Evolutionary conservation across 2,113 vertebrate genomes (phyloP).

Genomic region (Nannobrachium achirus): DNA sequence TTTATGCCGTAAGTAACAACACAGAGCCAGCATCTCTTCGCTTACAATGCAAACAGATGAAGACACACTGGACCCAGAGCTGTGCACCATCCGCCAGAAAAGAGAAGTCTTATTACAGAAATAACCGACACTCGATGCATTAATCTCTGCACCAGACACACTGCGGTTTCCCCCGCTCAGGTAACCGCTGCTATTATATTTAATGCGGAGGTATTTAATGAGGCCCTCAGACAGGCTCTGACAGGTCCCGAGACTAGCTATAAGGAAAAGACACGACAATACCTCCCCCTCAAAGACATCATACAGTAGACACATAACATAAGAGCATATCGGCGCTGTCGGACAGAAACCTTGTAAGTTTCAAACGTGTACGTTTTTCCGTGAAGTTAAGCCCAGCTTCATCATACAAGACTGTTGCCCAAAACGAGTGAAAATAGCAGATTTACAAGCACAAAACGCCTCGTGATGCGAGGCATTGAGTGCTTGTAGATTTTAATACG

Average conservation of each 20-base stretch:
- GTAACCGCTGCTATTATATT: constrained; percentile 62
- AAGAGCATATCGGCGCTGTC: not conserved
- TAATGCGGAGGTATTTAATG: constrained; percentile 62
- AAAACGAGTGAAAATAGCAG: too few species aligned
- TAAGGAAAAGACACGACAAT: too few species aligned
- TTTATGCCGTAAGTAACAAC: constrained; percentile 29
- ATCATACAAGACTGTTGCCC: too few species aligned
- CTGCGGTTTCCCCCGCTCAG: constrained; percentile 51
- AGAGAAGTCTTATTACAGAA: constrained; percentile 44
- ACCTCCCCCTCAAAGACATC: constrained; percentile 2
- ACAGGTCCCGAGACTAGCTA: constrained; percentile 53
- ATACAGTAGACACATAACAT: not conserved
- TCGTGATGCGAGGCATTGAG: too few species aligned
- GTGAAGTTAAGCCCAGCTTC: too few species aligned
- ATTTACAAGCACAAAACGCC: too few species aligned
- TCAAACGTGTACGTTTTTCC: too few species aligned
- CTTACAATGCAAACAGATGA: constrained; percentile 43
- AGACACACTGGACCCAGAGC: constrained; percentile 33
- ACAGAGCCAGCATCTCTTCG: constrained; percentile 22
- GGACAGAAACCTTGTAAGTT: too few species aligned
- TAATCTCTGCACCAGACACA: constrained; percentile 56
- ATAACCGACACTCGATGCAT: constrained; percentile 37
- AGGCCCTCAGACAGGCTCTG: constrained; percentile 51
- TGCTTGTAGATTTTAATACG: not conserved
- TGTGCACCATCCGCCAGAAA: constrained; percentile 35